Conservation (phyloP, 2,888 invertebrate species). For the Neoscelio sp. region DNA sequence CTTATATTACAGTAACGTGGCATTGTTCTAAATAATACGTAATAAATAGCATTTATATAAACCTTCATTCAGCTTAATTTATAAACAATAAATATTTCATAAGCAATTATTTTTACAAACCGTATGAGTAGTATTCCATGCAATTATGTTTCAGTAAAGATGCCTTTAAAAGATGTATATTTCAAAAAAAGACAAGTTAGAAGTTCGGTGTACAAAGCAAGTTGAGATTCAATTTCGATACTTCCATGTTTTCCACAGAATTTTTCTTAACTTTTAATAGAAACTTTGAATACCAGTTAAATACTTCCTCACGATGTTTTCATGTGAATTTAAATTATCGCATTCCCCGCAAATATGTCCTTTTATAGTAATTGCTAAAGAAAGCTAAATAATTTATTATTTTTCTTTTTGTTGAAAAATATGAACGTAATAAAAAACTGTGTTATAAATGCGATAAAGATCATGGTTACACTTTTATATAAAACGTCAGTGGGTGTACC, state of each 20-base stretch:
- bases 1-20: too few relatives aligned
- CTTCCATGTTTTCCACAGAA: slow-evolving; percentile 30
- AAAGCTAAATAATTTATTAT: slow-evolving; percentile 28
- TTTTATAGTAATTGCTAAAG: slow-evolving; percentile 34
- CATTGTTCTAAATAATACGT: too few relatives aligned
- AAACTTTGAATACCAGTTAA: slow-evolving; percentile 35
- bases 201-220: slow-evolving; percentile 31
- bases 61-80: too few relatives aligned
- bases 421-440: slow-evolving; percentile 13
- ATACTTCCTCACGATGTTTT: slow-evolving; percentile 24
- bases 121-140: slow-evolving; percentile 3
- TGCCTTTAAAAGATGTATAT: slow-evolving; percentile 24
- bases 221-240: slow-evolving; percentile 33
- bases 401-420: slow-evolving; percentile 29
- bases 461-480: slow-evolving; percentile 21
- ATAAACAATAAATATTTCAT: too few relatives aligned
- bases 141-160: slow-evolving; percentile 13
- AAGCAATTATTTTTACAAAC: too few relatives aligned
- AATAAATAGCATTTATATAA: too few relatives aligned
- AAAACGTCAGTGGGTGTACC: background rate
- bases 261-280: slow-evolving; percentile 38
- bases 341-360: slow-evolving; percentile 12
- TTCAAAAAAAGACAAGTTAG: slow-evolving; percentile 16
- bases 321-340: slow-evolving; percentile 15
- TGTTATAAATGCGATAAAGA: slow-evolving; percentile 29